These are phyloP conservation scores for Idris sp. DNA, from an alignment of 1,140 invertebrate genomes.

Conservation along the genomic window DNA sequence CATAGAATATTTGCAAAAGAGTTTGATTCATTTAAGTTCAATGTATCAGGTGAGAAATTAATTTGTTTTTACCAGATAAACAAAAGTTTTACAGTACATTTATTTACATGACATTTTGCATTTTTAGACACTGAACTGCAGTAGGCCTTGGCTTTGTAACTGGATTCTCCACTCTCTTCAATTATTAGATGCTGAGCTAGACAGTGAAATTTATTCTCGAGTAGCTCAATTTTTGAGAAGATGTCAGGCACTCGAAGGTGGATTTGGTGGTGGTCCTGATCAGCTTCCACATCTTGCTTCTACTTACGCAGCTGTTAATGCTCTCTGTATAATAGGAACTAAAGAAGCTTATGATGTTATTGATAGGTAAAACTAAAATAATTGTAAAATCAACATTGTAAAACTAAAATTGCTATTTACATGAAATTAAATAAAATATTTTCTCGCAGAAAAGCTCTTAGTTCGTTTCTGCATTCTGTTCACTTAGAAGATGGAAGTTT, in stretches of 20 bases:
- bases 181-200: slow-evolving; percentile 86
- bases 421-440: not conserved
- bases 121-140: slow-evolving; percentile 90
- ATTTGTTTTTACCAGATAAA: slow-evolving; percentile 7
- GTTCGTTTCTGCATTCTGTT: slow-evolving; percentile 88
- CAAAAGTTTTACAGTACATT: not conserved
- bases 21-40: slow-evolving; percentile 82
- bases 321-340: slow-evolving; percentile 92
- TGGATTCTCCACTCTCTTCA: slow-evolving; percentile 96
- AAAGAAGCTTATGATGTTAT: slow-evolving; percentile 92
- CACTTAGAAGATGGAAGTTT: slow-evolving; percentile 93
- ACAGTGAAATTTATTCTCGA: slow-evolving; percentile 82
- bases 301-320: slow-evolving; percentile 97
- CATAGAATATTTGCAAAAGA: slow-evolving; percentile 83
- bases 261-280: slow-evolving; percentile 95
- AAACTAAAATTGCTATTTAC: too few species aligned
- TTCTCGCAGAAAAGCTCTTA: slow-evolving; percentile 81
- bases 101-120: not conserved
- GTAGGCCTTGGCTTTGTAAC: slow-evolving; percentile 95
- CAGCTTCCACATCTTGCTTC: slow-evolving; percentile 96
- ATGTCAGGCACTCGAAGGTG: slow-evolving; percentile 90
- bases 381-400: too few species aligned
- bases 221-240: slow-evolving; percentile 84
- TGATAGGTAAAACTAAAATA: slow-evolving; percentile 82
- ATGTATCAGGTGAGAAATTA: slow-evolving; percentile 82